phyloP scores from a whole-genome alignment of 2,113 vertebrate species.

The Xenopus borealis region DNA sequence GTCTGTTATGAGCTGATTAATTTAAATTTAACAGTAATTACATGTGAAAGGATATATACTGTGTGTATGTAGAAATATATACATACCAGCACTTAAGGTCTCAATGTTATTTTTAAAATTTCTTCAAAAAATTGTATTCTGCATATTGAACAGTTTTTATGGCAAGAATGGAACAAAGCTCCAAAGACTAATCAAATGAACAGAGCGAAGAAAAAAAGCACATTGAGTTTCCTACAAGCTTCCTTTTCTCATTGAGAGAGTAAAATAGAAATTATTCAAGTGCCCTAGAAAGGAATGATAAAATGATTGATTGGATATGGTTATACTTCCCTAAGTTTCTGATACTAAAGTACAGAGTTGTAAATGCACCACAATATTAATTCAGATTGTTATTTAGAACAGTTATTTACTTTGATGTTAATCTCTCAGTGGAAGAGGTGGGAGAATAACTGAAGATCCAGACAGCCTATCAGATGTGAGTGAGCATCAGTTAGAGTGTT shows the following conservation, averaged over 20 bases:
- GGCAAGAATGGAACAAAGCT: background rate
- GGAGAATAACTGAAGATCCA: no score
- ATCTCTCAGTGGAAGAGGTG: no score
- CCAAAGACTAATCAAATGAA: background rate
- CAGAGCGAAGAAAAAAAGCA: conserved; percentile 12
- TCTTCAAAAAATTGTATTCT: no score
- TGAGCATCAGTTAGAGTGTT: no score
- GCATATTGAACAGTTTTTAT: conserved; percentile 22
- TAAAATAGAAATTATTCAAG: conserved; percentile 18
- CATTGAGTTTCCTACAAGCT: conserved; percentile 3
- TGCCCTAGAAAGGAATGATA: conserved; percentile 6
- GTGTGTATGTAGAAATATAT: no score
- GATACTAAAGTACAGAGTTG: conserved; percentile 7
- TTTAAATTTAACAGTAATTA: no score
- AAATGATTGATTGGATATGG: background rate
- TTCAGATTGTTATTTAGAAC: background rate
- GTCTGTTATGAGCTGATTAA: no score
- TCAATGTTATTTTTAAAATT: no score
- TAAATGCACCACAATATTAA: conserved; percentile 4
- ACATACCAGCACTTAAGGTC: no score
- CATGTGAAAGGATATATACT: no score
- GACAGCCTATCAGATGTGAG: no score
- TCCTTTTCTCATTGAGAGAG: conserved; percentile 8
- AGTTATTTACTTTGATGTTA: background rate
- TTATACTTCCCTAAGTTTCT: conserved; percentile 9